Base-by-base conservation (phyloP, 2,797 vertebrate species). In the Rachycentron canadum region DNA sequence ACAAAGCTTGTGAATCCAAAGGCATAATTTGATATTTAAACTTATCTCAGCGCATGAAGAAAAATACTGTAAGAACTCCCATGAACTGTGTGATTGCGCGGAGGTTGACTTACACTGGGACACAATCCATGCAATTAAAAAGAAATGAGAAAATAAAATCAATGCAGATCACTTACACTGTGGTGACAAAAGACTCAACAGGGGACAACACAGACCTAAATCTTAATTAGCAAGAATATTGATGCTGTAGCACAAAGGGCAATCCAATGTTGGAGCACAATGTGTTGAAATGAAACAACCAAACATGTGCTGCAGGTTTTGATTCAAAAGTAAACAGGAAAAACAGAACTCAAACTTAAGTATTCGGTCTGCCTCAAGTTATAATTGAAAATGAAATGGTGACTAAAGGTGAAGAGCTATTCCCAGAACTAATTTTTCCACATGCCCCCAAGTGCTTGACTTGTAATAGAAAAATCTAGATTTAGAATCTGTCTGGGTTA, bases 141-240 rank as follows among this genome's bases (percentile, higher is more conserved):
- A 90, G 86, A 90, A 91, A 93, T 88, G 85, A 87, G 85, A 76
- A 89, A 90, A 92, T 89, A 67, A 90, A 94, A 92, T 93, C 92
- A 88, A 92, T 93, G 82, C 43, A 72, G 87, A 93, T 93, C 88
- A 66, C 87, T 93, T 92, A 90, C 91, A 87, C 83, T 90, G 88
- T 77, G 82, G 91, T 91, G 93, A 90, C 90, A 91, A 90, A 89
- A 78, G 85, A 82, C 81, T 87, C 85, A 86, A 89, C 80, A 77
- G 79, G 86, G 89, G 87, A 91, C 86, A 89, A 86, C 71, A 86
- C 79, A 45, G 68, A 78, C 83, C 87, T 93, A 89, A 88, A 93
- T 91, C 93, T 91, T 91, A 91, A 94, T 94, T 93, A 93, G 89
- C 68, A 70, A 73, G 82, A 83, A 87, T 92, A 93, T 92, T 91